Percentiles rank a stretch among this genome's conserved stretches.
These are phyloP conservation scores for Amphiura filiformis DNA, from an alignment of 35 echinoderm and acorn worm species.

Conservation along the genomic window DNA sequence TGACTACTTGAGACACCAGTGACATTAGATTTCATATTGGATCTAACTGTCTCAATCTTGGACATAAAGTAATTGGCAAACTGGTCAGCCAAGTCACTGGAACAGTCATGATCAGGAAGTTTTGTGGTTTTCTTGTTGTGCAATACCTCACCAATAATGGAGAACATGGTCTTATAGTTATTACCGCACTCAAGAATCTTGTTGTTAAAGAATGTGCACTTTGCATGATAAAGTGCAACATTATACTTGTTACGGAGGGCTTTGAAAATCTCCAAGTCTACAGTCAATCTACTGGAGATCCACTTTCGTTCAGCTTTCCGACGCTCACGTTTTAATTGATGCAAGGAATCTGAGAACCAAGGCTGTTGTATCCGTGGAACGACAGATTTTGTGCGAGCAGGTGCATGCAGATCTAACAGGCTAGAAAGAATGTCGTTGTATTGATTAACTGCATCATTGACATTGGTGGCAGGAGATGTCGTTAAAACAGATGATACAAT, in stretches of 20 bases:
- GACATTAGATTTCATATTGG: neutral
- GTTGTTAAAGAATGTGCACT: neutral
- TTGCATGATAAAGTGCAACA: neutral
- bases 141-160: conserved; percentile 12
- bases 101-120: conserved; percentile 35
- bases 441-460: neutral
- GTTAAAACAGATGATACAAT: neutral
- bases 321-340: conserved; percentile 30
- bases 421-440: conserved; percentile 14
- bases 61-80: neutral
- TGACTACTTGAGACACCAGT: neutral
- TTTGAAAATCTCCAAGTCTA: neutral
- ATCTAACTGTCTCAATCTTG: neutral
- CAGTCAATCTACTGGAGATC: neutral
- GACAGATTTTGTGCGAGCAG: conserved; percentile 15
- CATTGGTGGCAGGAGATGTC: neutral
- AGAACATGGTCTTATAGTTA: neutral
- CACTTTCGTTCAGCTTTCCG: conserved; percentile 28
- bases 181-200: conserved; percentile 30
- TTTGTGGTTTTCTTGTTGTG: neutral
- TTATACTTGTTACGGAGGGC: neutral
- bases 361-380: neutral
- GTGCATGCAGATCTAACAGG: conserved; percentile 39
- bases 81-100: neutral
- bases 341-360: conserved; percentile 12